A percentile compares a stretch with the other conserved stretches of the same genome.
phyloP scores from a whole-genome alignment of 2,113 vertebrate genomes.

The Erpornis zantholeuca region DNA sequence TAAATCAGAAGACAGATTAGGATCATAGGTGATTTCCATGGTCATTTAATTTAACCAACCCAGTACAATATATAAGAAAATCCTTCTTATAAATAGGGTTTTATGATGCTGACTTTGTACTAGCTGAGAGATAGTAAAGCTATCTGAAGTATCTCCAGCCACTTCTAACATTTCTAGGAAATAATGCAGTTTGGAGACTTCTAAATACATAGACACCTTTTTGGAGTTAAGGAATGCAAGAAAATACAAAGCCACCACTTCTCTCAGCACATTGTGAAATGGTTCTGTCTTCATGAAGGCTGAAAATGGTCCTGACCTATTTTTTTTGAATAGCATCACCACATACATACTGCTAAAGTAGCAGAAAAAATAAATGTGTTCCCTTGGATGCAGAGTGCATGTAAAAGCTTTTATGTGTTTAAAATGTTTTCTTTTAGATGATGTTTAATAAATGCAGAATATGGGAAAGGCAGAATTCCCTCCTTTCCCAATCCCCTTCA shows the following conservation, averaged over 20 bases:
- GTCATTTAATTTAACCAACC: not conserved
- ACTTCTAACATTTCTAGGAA: not conserved
- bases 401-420: constrained; percentile 49
- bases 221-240: not conserved
- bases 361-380: constrained; percentile 26
- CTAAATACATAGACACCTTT: not conserved
- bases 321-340: not conserved
- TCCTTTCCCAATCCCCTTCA: constrained; percentile 22
- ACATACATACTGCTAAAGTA: constrained; percentile 12
- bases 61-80: not conserved
- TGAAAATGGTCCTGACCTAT: constrained; percentile 44
- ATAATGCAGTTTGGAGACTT: not conserved
- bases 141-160: not conserved
- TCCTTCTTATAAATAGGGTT: not conserved
- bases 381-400: constrained; percentile 47
- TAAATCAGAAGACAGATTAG: not conserved
- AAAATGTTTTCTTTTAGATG: constrained; percentile 30
- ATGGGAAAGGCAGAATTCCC: constrained; percentile 45
- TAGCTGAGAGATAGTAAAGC: not conserved
- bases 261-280: not conserved
- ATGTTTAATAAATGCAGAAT: constrained; percentile 49
- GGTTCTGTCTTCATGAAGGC: not conserved
- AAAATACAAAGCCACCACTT: not conserved
- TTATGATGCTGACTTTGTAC: not conserved
- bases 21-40: not conserved